Conservation (phyloP, 2,888 invertebrate species). For the Torymus tubicola region DNA sequence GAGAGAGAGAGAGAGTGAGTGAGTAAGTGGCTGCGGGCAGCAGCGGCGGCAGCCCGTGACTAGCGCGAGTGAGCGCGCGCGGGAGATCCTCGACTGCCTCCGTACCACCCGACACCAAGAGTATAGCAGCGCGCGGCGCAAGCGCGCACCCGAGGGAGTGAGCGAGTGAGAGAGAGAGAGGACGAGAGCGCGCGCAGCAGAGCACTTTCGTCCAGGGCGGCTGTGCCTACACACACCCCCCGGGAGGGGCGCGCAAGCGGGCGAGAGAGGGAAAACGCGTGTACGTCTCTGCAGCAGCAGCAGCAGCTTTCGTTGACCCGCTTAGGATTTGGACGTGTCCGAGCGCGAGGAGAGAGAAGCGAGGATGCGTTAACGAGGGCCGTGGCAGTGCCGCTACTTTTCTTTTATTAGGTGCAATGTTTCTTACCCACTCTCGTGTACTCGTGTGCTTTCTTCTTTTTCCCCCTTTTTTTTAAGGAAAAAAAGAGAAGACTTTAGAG, state of each 20-base stretch:
- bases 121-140: not conserved
- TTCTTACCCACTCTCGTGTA: too few species aligned
- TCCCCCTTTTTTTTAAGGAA: too few species aligned
- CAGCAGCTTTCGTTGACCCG: constrained; percentile 31
- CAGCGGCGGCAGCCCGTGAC: too few species aligned
- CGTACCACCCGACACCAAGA: not conserved
- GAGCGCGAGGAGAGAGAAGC: not conserved
- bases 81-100: not conserved
- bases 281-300: not conserved
- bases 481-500: too few species aligned
- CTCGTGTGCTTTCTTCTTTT: too few species aligned
- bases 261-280: not conserved
- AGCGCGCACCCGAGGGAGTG: constrained; percentile 18
- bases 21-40: too few species aligned
- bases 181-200: constrained; percentile 27
- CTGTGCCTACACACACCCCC: not conserved
- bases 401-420: too few species aligned
- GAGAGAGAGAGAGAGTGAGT: too few species aligned
- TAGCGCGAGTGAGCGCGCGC: not conserved
- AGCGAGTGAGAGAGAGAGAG: too few species aligned
- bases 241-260: not conserved
- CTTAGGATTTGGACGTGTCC: constrained; percentile 33
- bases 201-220: too few species aligned
- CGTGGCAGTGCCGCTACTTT: too few species aligned
- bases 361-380: too few species aligned